Conservation (phyloP, 1,140 invertebrate species). For the Drosophila repletoides region DNA sequence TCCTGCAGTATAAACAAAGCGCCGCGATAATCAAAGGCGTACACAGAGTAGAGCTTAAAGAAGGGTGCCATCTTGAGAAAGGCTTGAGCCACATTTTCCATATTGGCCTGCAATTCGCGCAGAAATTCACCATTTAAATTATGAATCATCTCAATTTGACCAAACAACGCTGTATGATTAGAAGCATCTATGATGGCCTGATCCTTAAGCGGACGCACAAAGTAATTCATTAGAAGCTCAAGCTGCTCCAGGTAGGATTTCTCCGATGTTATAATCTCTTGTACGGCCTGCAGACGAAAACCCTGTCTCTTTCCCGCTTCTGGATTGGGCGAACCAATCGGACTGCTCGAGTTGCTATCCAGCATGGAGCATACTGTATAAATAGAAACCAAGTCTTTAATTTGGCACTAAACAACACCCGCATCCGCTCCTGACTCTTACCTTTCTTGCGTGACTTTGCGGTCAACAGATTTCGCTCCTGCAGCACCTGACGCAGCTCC, state of each 20-base stretch:
- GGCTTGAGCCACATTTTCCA: conserved; percentile 86
- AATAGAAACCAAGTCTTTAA: not conserved
- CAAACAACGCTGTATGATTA: conserved; percentile 86
- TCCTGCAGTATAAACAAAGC: conserved; percentile 85
- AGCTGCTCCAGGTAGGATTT: conserved; percentile 87
- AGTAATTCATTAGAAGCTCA: conserved; percentile 87
- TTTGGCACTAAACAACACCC: not conserved
- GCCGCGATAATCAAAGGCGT: conserved; percentile 89
- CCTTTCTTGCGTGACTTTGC: conserved; percentile 85
- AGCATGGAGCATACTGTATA: conserved; percentile 55
- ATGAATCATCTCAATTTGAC: conserved; percentile 88
- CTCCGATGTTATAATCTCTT: conserved; percentile 89
- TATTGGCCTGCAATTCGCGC: conserved; percentile 85
- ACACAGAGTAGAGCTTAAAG: conserved; percentile 90
- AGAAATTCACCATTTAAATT: conserved; percentile 88
- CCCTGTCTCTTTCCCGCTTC: conserved; percentile 82
- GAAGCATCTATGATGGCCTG: conserved; percentile 85
- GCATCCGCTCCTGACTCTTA: conserved; percentile 48
- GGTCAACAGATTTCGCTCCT: conserved; percentile 86
- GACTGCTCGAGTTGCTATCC: conserved; percentile 65
- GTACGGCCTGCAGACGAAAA: conserved; percentile 84
- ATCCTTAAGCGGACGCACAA: conserved; percentile 86
- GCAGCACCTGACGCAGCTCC: conserved; percentile 85
- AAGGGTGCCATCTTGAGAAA: conserved; percentile 89
- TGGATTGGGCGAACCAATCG: conserved; percentile 74